These are phyloP conservation scores for Pterostichus niger DNA, from an alignment of 2,888 invertebrate species.

Conservation along the genomic window DNA sequence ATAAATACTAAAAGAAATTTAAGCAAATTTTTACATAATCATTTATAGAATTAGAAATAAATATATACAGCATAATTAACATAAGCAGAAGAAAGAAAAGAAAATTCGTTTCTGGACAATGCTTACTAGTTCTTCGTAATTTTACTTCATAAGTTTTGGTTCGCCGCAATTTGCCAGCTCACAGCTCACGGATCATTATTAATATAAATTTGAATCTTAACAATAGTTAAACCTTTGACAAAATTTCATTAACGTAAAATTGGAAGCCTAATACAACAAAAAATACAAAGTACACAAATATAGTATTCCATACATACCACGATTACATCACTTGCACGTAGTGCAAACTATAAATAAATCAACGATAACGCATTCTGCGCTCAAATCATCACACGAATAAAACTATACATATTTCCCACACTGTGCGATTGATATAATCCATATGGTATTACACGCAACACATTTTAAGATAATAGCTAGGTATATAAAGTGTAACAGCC, in stretches of 20 bases:
- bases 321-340: conserved; percentile 41
- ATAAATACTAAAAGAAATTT: conserved; percentile 49
- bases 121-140: conserved; percentile 39
- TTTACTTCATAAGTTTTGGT: conserved; percentile 51
- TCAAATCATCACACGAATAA: conserved; percentile 31
- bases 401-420: conserved; percentile 38
- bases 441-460: conserved; percentile 44
- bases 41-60: conserved; percentile 39
- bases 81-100: conserved; percentile 21
- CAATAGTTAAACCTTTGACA: conserved; percentile 51
- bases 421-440: conserved; percentile 20
- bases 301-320: conserved; percentile 36
- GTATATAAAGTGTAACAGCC: conserved; percentile 39
- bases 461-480: conserved; percentile 45
- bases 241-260: conserved; percentile 45
- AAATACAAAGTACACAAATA: conserved; percentile 52
- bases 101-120: conserved; percentile 30
- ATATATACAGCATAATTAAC: conserved; percentile 35
- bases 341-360: conserved; percentile 51
- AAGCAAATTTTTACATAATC: conserved; percentile 46
- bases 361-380: conserved; percentile 38
- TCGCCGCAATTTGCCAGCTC: conserved; percentile 54
- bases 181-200: conserved; percentile 45
- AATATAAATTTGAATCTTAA: conserved; percentile 53
- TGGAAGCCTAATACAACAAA: conserved; percentile 51